These are phyloP conservation scores for Maconellicoccus hirsutus DNA, from an alignment of 1,140 invertebrate genomes.

Conservation along the genomic window DNA sequence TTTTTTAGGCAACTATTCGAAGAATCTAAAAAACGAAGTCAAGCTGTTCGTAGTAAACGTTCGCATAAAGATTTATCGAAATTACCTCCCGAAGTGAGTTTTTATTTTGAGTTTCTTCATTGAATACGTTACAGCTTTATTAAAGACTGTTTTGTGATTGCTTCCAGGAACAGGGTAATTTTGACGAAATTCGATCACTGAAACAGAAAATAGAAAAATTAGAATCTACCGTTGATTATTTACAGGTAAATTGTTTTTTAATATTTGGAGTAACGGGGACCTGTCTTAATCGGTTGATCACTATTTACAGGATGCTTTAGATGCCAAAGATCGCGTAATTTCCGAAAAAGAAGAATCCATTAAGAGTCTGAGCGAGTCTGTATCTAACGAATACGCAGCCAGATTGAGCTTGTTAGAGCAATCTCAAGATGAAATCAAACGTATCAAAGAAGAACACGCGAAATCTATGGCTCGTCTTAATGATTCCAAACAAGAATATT, in stretches of 20 bases:
- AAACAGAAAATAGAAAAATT: background rate
- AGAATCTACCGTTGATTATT: background rate
- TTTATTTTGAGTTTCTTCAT: background rate
- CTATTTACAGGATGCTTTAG: background rate
- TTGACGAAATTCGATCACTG: background rate
- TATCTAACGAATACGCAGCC: background rate
- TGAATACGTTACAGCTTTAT: background rate
- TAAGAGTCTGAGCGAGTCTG: background rate
- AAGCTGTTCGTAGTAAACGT: background rate
- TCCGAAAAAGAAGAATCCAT: conserved; percentile 10
- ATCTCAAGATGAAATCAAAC: conserved; percentile 1
- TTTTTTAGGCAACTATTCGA: conserved; percentile 2
- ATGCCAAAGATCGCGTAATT: background rate
- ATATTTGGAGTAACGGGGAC: background rate
- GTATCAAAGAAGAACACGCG: background rate
- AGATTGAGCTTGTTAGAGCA: background rate
- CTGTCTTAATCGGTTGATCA: too few species aligned
- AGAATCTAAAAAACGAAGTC: background rate
- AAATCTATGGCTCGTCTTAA: background rate
- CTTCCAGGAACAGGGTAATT: background rate
- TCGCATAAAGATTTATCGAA: background rate
- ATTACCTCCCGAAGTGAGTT: background rate
- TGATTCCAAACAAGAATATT: conserved; percentile 6
- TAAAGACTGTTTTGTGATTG: background rate
- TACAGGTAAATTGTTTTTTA: conserved; percentile 1